These are phyloP conservation scores for Allobates femoralis DNA, from an alignment of 2,797 vertebrate species.

Conservation along the genomic window DNA sequence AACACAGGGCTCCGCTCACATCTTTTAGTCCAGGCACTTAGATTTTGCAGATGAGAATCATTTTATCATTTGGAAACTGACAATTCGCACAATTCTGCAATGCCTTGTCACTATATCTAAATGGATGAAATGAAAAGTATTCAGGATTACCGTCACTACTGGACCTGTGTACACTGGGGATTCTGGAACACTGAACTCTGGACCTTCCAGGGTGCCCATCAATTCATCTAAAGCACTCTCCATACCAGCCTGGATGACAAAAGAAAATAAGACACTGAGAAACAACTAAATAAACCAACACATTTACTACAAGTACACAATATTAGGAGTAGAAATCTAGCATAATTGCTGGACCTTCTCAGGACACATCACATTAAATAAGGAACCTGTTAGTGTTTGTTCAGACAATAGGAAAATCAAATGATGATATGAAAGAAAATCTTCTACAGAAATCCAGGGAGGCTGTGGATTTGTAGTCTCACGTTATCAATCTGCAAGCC, in stretches of 20 bases:
- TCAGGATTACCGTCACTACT: slow-evolving; percentile 70
- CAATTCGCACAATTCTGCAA: background rate
- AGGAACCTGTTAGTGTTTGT: too few relatives aligned
- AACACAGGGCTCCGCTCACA: too few relatives aligned
- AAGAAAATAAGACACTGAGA: background rate
- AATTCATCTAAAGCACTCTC: slow-evolving; percentile 76
- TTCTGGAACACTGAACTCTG: slow-evolving; percentile 67
- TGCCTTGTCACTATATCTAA: background rate
- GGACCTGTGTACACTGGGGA: slow-evolving; percentile 72
- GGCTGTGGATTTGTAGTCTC: too few relatives aligned
- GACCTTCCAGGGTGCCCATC: slow-evolving; percentile 73
- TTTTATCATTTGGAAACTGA: background rate
- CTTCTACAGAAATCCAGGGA: too few relatives aligned
- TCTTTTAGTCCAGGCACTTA: too few relatives aligned
- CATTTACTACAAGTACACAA: background rate
- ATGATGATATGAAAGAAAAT: too few relatives aligned
- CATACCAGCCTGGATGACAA: slow-evolving; percentile 69
- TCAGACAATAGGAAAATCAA: too few relatives aligned
- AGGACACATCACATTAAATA: too few relatives aligned
- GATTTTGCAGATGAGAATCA: too few relatives aligned
- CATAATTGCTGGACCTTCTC: too few relatives aligned
- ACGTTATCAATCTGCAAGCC: too few relatives aligned
- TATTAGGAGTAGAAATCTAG: too few relatives aligned
- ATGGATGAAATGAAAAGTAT: slow-evolving; percentile 13
- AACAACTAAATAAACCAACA: background rate